Conservation (phyloP, 2,888 invertebrate species). For the Bibio marci region DNA sequence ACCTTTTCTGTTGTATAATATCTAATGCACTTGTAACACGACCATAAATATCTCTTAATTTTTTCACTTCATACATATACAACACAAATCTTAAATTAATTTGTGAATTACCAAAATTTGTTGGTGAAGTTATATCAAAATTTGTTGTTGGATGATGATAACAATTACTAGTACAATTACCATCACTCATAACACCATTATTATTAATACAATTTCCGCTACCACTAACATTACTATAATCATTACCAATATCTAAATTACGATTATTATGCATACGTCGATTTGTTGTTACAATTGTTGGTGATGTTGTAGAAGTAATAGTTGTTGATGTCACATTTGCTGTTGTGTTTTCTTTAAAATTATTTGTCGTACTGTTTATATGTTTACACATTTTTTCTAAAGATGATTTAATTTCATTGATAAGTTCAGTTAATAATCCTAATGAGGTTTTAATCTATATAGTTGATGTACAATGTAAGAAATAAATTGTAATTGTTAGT, state of each 20-base stretch:
- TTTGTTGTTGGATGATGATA: slow-evolving; percentile 11
- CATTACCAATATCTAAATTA: no score
- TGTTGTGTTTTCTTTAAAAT: neutral
- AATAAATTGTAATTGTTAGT: no score
- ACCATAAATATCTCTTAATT: slow-evolving; percentile 27
- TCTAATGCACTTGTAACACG: slow-evolving; percentile 21
- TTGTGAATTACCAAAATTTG: slow-evolving; percentile 11
- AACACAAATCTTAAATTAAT: slow-evolving; percentile 25
- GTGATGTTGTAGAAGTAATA: no score
- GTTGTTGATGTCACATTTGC: neutral
- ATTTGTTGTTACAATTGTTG: neutral
- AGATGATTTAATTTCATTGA: slow-evolving; percentile 39
- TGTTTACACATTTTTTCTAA: slow-evolving; percentile 40
- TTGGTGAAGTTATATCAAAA: neutral
- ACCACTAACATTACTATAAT: no score
- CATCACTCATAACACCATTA: no score
- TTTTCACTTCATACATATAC: slow-evolving; percentile 25
- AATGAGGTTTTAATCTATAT: slow-evolving; percentile 42
- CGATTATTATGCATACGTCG: neutral
- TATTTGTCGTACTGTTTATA: slow-evolving; percentile 6
- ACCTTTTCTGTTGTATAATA: slow-evolving; percentile 24
- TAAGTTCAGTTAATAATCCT: slow-evolving; percentile 38
- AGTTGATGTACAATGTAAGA: slow-evolving; percentile 2
- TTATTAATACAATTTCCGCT: no score
- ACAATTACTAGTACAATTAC: no score